Evolutionary conservation across 2,113 vertebrate genomes (phyloP), one percentile per base, ranked within the genome.

Genomic region (Centropus unirufus): DNA sequence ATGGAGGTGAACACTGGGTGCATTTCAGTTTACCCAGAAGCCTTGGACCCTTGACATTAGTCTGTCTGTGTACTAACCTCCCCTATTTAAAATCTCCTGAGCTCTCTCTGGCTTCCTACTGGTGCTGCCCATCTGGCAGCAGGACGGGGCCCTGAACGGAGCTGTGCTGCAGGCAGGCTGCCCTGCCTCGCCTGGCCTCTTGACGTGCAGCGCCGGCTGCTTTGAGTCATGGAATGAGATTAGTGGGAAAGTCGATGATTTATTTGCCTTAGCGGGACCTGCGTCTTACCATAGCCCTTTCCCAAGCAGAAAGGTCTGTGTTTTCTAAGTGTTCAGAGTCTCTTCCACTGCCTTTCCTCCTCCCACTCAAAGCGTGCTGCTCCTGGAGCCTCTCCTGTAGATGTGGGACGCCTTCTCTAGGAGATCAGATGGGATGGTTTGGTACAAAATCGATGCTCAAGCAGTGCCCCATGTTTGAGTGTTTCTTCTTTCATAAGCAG

Each of bases 191-290:
- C 91, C 76, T 39, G 44, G 54, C 46, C 83, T 77, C 90, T 58
- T 44, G 15, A 27, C 39, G 54, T 26, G 40, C 72, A 70, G n/a
- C 2, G 10, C 92, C 1, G 8, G 83, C 84, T 93, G 64, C 72
- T 90, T 79, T 96, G 95, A 97, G 89, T 95, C 78, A 93, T 91
- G 87, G 86, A 96, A 96, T 75, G 83, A 72, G 74, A 93, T 93
- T 61, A 55, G 58, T 70, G 34, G 69, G 90, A 76, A 94, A 90
- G 87, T 19, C 21, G n/a, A 78, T 67, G 46, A 76, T 91, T 97
- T 96, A 86, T 97, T 97, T 97, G 72, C 86, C 57, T 72, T 29
- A 89, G 34, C 67, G 83, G 64, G 27, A 70, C 23, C 82, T 66
- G 36, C 70, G 66, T 92, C 70, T 87, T 55, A 52, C 51, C 52